Evolutionary conservation across 2,888 invertebrate species (phyloP), one percentile per base, ranked within the genome.

Genomic region (Drosophila aldrichi): DNA sequence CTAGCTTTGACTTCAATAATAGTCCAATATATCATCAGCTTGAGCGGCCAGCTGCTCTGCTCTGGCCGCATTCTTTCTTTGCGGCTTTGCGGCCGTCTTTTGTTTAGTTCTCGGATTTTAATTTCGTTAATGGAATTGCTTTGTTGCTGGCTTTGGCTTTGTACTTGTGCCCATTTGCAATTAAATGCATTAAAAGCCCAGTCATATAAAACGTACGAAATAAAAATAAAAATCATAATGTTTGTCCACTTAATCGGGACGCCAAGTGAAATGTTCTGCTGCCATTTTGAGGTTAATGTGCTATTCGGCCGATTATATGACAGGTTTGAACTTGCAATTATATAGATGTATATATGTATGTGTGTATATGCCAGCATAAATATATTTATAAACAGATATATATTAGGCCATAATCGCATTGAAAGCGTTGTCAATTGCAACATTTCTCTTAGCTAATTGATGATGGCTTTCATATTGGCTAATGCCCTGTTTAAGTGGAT

Each of bases 101-200:
- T 73, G 56, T 65, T 51, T 48, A 49, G 60, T 63, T 69, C 68
- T 70, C 70, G 62, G 69, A 65, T 74, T 88, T 81, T 88, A 84
- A 84, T 84, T 84, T 89, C 48, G 74, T 73, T 89, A 84, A 84
- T 84, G 84, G 88, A 85, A 65, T 60, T 25, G 69, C 67, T 38
- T 44, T 46, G 40, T 51, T 43, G 32, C 22, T 46, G 10, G n/a
- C n/a, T 25, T 38, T 52, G 20, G 38, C 46, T 46, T 40, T 18
- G 41, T 43, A 52, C 36, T 22, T 59, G 48, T 52, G 65, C 46
- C 68, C 69, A 74, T 65, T 66, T 62, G 77, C 81, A 72, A 89
- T 84, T 73, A 78, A 84, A 73, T 81, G 85, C 85, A 87, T 87
- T 76, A 74, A 70, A 54, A 22, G 65, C 57, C 70, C 63, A 76